Base-by-base conservation (phyloP, 2,113 vertebrate genomes). In the Eulemur rufifrons region DNA sequence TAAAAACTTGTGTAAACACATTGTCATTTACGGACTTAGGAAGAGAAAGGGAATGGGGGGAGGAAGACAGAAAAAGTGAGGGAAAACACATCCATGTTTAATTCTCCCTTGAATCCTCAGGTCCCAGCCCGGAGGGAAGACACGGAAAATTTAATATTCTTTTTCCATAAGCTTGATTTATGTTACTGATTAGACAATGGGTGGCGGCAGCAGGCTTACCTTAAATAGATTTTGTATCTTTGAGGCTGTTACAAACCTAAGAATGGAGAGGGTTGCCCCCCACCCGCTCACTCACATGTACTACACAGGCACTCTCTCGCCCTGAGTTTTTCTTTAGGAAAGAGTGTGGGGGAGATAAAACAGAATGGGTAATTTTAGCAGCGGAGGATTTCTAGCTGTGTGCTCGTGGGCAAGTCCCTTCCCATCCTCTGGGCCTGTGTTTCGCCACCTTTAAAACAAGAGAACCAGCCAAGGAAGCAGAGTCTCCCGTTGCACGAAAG, bases 1-100 rank as follows among this genome's bases (percentile, higher is more conserved):
- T 98, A 98, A 98, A 98, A 98, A 98, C 97, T 98, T 97, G 89
- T 98, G 98, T 99, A 99, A 99, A 99, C 98, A 98, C 98, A 9
- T 34, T 99, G 98, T 99, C 98, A 98, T 97, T 98, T 98, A 97
- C 96, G 61, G 98, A 82, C 95, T 82, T 85, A 94, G 96, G 97
- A 98, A 90, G 97, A 88, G 96, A 97, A 94, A 96, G 95, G 94
- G 96, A 96, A 63, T 66, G 76, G 95, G 95, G 95, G 92, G 94
- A 95, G 85, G 92, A 92, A 95, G 92, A 96, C 97, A 98, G 98
- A 96, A 96, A 98, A 97, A 95, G 92, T 37, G 0, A n/a, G 81
- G 61, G 59, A 25, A 78, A 37, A 97, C 95, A 89, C 69, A 83
- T 56, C 59, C 89, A 85, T 76, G 96, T 98, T 96, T 95, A 96